Evolutionary conservation across 2,797 vertebrate genomes (phyloP).

Genomic region (Spinibarbus caldwelli): DNA sequence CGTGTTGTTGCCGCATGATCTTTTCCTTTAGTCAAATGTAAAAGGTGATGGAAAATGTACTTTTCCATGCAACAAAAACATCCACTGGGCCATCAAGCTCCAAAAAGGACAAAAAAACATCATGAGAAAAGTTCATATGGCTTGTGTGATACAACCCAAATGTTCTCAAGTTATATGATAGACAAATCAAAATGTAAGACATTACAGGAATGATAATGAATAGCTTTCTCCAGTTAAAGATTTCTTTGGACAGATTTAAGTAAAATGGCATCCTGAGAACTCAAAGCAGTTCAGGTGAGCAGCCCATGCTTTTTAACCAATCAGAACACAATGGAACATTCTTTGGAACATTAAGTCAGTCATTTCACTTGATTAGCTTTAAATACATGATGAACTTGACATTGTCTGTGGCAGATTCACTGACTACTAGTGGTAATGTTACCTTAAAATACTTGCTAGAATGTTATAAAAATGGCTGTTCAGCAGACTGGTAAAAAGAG

Average conservation of each 20-base stretch:
- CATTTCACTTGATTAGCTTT: conserved; percentile 2
- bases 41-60: neutral
- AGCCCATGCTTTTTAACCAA: neutral
- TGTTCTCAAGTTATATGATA: neutral
- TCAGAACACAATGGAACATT: neutral
- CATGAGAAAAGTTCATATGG: neutral
- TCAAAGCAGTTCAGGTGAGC: neutral
- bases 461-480: neutral
- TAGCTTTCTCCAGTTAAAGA: no score
- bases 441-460: neutral
- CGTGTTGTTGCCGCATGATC: neutral
- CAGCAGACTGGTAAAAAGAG: neutral
- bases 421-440: neutral
- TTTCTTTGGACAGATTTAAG: no score
- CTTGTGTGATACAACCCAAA: neutral
- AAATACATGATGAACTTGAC: neutral
- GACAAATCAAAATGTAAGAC: no score
- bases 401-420: neutral
- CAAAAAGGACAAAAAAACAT: neutral
- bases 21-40: neutral
- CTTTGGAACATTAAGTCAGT: neutral
- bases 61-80: neutral
- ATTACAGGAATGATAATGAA: no score
- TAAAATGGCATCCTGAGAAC: neutral
- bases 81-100: neutral